Evolutionary conservation across 2,797 vertebrate genomes (phyloP).

Genomic region (Leptodactylus fallax): DNA sequence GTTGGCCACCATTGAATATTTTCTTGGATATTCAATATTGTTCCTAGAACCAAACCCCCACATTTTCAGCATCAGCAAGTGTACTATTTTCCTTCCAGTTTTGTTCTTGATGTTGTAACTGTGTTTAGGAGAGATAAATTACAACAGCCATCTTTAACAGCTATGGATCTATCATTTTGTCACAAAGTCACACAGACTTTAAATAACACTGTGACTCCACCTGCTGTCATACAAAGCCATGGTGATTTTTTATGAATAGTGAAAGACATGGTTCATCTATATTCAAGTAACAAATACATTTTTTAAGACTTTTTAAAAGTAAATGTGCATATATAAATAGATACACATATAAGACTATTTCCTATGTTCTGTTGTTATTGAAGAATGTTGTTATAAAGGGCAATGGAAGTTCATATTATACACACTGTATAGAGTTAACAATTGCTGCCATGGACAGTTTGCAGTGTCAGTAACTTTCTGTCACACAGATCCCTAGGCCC

Average conservation of each 20-base stretch:
- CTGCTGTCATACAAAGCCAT: neutral
- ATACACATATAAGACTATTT: no score
- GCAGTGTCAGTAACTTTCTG: slow-evolving; percentile 71
- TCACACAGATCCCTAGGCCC: slow-evolving; percentile 69
- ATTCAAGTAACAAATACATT: no score
- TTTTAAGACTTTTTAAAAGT: no score
- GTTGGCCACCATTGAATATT: no score
- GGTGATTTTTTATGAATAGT: no score
- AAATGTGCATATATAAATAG: no score
- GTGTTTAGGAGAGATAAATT: no score
- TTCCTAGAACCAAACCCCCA: no score
- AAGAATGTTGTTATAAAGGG: slow-evolving; percentile 40
- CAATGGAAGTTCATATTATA: slow-evolving; percentile 67
- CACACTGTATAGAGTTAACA: slow-evolving; percentile 72
- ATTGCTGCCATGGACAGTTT: slow-evolving; percentile 69
- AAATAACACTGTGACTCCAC: neutral
- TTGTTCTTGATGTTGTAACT: neutral
- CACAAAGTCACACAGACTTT: neutral
- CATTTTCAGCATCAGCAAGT: no score
- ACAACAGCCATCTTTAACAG: no score
- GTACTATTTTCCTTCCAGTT: neutral
- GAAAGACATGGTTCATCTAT: no score
- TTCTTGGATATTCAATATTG: no score
- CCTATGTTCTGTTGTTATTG: neutral
- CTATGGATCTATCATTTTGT: neutral